Base-by-base conservation (phyloP, 2,797 vertebrate genomes). In the Mormyrus proboscirostris region DNA sequence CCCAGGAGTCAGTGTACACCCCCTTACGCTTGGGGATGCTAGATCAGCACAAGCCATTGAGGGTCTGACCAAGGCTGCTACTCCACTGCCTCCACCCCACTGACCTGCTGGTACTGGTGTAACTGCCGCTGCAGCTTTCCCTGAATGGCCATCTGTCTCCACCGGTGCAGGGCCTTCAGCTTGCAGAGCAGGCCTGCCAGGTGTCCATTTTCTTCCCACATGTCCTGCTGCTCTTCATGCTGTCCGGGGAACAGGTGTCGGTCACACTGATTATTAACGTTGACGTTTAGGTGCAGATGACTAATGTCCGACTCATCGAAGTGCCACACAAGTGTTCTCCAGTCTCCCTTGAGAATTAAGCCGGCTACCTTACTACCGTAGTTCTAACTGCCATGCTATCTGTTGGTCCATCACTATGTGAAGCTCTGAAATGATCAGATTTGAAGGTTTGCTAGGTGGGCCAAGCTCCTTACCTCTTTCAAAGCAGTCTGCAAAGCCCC, bases 181-280 rank as follows among this genome's bases (percentile, higher is more conserved):
- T 96, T 95, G 91, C 93, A 89, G 59, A 95, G 88, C 90, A 96
- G 90, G 50, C 93, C 79, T 0, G 89, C 90, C 91, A 96, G 91
- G 53, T 89, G 90, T 44, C 25, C 91, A 49, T 94, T 95, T 92
- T 96, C 95, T 90, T 91, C 90, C 88, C 69, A 47, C 53, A 94
- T n/a, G 50, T 93, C 89, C 57, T 94, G 92, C 91, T 96, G 92
- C 33, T 95, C 93, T 53, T 95, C 93, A 93, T 95, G 95, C 95
- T 95, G 44, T 91, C 47, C 90, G 91, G 84, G 51, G 2, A 0
- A 88, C 79, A 44, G 49, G 50, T 59, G 88, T 25, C 22, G 6
- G 7, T 89, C 88, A 89, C 65, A 9, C 88, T 3, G 33, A 38
- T 62, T 44, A 89, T 57, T 44, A 44, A 82, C 41, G 5, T 29